These are phyloP conservation scores for Dermatophagoides farinae DNA, from an alignment of 1,140 invertebrate species.

Conservation along the genomic window DNA sequence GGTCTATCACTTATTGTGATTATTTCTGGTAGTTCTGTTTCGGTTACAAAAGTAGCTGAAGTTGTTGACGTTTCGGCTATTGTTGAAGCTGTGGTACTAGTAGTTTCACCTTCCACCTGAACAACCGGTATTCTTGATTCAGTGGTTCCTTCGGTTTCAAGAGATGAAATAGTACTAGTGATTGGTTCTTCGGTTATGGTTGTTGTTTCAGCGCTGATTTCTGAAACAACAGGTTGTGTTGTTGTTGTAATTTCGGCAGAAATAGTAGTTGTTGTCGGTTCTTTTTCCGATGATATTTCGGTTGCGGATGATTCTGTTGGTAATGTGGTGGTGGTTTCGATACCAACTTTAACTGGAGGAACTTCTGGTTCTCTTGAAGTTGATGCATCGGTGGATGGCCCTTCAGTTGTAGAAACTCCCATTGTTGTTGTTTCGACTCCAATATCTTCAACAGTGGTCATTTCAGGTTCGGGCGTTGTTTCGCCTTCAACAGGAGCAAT, in stretches of 20 bases:
- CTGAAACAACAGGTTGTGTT: conserved; percentile 9
- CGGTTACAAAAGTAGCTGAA: not conserved
- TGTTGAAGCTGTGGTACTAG: too few relatives aligned
- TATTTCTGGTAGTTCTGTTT: not conserved
- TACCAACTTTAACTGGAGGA: too few relatives aligned
- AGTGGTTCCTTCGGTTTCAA: not conserved
- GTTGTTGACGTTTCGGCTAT: not conserved
- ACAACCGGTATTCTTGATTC: too few relatives aligned
- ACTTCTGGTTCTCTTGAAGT: not conserved
- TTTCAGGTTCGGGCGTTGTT: too few relatives aligned
- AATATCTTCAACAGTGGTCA: not conserved
- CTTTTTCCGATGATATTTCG: too few relatives aligned
- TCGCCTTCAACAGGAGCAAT: not conserved
- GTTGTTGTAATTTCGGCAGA: too few relatives aligned
- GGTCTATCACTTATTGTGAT: not conserved
- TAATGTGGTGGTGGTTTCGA: too few relatives aligned
- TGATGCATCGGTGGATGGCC: too few relatives aligned
- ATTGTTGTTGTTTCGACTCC: too few relatives aligned
- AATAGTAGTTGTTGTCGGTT: conserved; percentile 8
- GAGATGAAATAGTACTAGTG: not conserved
- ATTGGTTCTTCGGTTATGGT: not conserved
- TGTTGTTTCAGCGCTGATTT: not conserved
- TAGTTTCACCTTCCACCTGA: too few relatives aligned
- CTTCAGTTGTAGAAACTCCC: too few relatives aligned
- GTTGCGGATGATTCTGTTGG: not conserved